Evolutionary conservation across 2,797 vertebrate species (phyloP).

Genomic region (Cottoperca gobio): DNA sequence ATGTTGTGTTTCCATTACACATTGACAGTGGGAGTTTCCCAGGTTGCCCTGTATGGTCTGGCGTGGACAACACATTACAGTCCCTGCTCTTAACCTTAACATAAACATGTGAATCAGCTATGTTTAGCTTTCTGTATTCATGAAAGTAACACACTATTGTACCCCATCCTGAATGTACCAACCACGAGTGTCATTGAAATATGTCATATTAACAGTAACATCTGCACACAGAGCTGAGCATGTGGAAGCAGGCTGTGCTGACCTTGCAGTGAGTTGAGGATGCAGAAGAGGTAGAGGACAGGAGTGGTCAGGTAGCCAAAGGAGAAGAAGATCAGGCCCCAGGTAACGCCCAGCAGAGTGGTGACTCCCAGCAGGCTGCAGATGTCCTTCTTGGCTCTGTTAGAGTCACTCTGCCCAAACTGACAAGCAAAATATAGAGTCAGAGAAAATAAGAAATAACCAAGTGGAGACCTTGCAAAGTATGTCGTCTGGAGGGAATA

Average conservation of each 20-base stretch:
- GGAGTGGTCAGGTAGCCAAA: slow-evolving; percentile 55
- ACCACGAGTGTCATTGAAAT: not conserved
- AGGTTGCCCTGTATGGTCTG: not conserved
- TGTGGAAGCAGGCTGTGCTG: not conserved
- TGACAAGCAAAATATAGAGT: not conserved
- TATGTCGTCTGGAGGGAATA: not conserved
- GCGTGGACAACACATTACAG: not conserved
- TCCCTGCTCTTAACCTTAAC: not conserved
- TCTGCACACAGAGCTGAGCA: not conserved
- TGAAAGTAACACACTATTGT: too few species aligned
- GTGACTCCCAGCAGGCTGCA: slow-evolving; percentile 73
- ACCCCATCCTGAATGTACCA: too few species aligned
- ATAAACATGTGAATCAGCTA: too few species aligned
- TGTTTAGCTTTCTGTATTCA: not conserved
- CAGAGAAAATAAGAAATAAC: not conserved
- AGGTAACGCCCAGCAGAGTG: slow-evolving; percentile 83
- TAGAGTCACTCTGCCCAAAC: slow-evolving; percentile 21
- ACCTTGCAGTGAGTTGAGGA: slow-evolving; percentile 86
- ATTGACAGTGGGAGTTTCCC: not conserved
- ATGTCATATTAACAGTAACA: not conserved
- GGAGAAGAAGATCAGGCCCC: slow-evolving; percentile 81
- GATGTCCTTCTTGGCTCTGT: slow-evolving; percentile 66
- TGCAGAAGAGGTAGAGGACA: slow-evolving; percentile 83
- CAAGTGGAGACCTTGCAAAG: not conserved
- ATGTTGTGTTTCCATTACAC: not conserved